Percentiles rank a stretch among this genome's conserved stretches.
These are phyloP conservation scores for Petromus typicus DNA, from an alignment of 2,113 vertebrate genomes.

Conservation along the genomic window DNA sequence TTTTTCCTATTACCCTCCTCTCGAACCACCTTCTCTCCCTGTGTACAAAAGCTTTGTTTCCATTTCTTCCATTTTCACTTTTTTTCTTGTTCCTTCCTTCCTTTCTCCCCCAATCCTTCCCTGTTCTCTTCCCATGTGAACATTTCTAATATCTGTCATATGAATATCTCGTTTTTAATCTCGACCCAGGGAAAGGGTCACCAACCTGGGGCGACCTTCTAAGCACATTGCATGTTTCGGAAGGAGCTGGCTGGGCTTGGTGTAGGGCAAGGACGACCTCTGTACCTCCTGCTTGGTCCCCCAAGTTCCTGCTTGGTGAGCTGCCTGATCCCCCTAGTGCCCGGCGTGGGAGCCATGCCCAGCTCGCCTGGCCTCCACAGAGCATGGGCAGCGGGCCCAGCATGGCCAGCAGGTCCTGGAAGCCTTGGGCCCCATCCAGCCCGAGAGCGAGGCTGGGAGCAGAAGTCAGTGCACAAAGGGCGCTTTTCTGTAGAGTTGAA, in stretches of 20 bases:
- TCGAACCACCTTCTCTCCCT: no score
- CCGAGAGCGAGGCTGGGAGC: constrained; percentile 23
- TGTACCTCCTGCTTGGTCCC: background rate
- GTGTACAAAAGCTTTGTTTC: no score
- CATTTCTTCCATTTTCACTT: no score
- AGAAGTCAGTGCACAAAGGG: constrained; percentile 40
- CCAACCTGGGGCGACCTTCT: background rate
- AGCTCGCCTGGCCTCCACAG: background rate
- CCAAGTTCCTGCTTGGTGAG: background rate
- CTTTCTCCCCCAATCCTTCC: no score
- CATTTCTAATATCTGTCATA: no score
- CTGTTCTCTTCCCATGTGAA: no score
- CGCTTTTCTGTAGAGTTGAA: constrained; percentile 62
- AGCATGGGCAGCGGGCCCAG: no score
- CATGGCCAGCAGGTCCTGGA: background rate
- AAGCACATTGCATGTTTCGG: background rate
- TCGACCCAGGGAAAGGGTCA: background rate
- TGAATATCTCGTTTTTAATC: background rate
- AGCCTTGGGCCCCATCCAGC: constrained; percentile 23
- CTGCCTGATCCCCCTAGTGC: no score
- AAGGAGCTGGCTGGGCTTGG: background rate
- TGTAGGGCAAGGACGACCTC: background rate
- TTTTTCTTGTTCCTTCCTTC: no score
- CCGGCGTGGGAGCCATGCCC: background rate
- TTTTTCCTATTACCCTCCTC: no score